These are phyloP conservation scores for Cheilosia variabilis DNA, from an alignment of 2,888 invertebrate species.

Conservation along the genomic window DNA sequence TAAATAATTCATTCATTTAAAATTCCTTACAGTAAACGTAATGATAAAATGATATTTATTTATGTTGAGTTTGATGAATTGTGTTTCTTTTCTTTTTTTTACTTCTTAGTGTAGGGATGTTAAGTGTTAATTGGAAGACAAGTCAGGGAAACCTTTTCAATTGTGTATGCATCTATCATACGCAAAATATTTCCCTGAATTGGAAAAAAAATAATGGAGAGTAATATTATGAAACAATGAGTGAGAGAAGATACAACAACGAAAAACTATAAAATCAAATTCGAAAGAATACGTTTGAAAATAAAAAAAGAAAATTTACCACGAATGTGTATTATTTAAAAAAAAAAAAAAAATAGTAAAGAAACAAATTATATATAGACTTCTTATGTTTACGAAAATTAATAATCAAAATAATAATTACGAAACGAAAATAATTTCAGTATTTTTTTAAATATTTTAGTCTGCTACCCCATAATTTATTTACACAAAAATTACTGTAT, in stretches of 20 bases:
- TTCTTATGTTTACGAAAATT: constrained; percentile 59
- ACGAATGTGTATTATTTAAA: constrained; percentile 59
- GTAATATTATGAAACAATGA: constrained; percentile 62
- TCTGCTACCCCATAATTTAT: constrained; percentile 83
- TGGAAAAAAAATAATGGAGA: constrained; percentile 48
- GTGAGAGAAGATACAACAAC: constrained; percentile 49
- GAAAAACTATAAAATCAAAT: constrained; percentile 44
- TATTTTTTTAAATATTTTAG: constrained; percentile 80
- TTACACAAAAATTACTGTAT: constrained; percentile 74
- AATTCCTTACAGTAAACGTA: constrained; percentile 33
- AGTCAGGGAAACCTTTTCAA: constrained; percentile 45
- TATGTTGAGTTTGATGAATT: constrained; percentile 57
- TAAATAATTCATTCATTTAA: constrained; percentile 1
- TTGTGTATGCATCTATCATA: neutral
- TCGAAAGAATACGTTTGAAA: constrained; percentile 45
- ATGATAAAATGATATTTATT: constrained; percentile 64
- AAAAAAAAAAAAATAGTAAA: constrained; percentile 47
- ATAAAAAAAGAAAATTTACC: constrained; percentile 51
- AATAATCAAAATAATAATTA: constrained; percentile 50
- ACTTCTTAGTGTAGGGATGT: constrained; percentile 71
- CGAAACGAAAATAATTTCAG: constrained; percentile 62
- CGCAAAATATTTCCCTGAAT: constrained; percentile 48
- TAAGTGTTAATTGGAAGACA: constrained; percentile 62
- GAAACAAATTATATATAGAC: constrained; percentile 66
- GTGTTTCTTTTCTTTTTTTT: constrained; percentile 63